Conservation (phyloP, 2,888 invertebrate species). For the Carcina quercana region DNA sequence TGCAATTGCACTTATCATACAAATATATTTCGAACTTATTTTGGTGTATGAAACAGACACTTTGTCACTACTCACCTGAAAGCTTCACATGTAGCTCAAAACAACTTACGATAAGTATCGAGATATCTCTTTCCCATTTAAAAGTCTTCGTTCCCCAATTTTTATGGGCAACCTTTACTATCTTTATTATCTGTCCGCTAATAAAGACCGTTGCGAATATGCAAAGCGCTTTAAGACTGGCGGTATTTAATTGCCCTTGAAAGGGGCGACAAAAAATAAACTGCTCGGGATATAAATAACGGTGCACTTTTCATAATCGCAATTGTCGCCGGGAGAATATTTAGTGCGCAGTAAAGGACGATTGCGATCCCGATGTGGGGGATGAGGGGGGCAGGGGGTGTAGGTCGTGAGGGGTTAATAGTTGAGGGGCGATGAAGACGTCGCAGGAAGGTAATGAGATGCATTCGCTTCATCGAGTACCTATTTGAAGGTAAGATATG, state of each 20-base stretch:
- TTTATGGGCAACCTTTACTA: slow-evolving; percentile 6
- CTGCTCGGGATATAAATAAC: slow-evolving; percentile 66
- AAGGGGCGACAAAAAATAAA: slow-evolving; percentile 73
- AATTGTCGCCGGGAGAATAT: slow-evolving; percentile 74
- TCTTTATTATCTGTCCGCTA: slow-evolving; percentile 54
- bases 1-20: too few relatives aligned
- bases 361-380: slow-evolving; percentile 37
- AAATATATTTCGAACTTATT: too few relatives aligned
- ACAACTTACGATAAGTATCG: too few relatives aligned
- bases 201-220: slow-evolving; percentile 58
- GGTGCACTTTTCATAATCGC: slow-evolving; percentile 75
- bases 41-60: too few relatives aligned
- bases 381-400: slow-evolving; percentile 17
- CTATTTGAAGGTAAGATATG: neutral
- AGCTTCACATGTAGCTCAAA: too few relatives aligned
- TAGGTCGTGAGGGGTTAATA: slow-evolving; percentile 36
- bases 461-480: slow-evolving; percentile 22
- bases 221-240: slow-evolving; percentile 68
- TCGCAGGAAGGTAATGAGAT: slow-evolving; percentile 26
- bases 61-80: too few relatives aligned
- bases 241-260: slow-evolving; percentile 74
- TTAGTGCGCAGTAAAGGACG: slow-evolving; percentile 69
- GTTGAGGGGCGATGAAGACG: slow-evolving; percentile 35
- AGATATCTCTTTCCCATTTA: too few relatives aligned
- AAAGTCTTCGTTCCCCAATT: too few relatives aligned